Evolutionary conservation across 2,888 invertebrate genomes (phyloP).

Genomic region (Doris montereyensis): DNA sequence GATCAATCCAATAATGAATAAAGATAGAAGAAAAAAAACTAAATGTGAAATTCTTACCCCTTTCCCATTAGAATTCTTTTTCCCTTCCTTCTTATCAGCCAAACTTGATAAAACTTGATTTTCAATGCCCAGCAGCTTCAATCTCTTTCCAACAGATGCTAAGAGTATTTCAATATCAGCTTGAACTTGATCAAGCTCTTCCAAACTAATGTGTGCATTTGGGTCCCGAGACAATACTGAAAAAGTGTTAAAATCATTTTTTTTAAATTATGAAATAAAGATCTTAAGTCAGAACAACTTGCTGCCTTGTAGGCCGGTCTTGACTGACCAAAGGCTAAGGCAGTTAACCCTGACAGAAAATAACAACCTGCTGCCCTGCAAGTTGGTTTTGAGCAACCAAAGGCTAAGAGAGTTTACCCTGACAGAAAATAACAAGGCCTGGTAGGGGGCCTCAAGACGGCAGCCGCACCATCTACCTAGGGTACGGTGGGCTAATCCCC

Average conservation of each 20-base stretch:
- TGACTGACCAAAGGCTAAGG: not conserved
- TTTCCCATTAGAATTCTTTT: conserved; percentile 47
- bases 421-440: too few relatives aligned
- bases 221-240: conserved; percentile 74
- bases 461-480: too few relatives aligned
- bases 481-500: too few relatives aligned
- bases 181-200: conserved; percentile 90
- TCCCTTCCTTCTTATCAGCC: conserved; percentile 75
- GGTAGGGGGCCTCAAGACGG: too few relatives aligned
- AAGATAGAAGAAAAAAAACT: too few relatives aligned
- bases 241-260: conserved; percentile 35
- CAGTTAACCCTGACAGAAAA: too few relatives aligned
- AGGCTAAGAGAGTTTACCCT: too few relatives aligned
- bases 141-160: conserved; percentile 86
- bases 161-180: conserved; percentile 89
- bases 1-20: too few relatives aligned
- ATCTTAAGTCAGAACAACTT: not conserved
- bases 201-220: conserved; percentile 87
- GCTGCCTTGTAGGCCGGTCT: not conserved
- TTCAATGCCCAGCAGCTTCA: conserved; percentile 80
- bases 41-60: too few relatives aligned
- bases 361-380: too few relatives aligned
- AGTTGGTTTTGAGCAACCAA: too few relatives aligned
- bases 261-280: not conserved
- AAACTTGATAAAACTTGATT: conserved; percentile 64